These are phyloP conservation scores for Agrenia bidenticulata DNA, from an alignment of 2,888 invertebrate species.

Conservation along the genomic window DNA sequence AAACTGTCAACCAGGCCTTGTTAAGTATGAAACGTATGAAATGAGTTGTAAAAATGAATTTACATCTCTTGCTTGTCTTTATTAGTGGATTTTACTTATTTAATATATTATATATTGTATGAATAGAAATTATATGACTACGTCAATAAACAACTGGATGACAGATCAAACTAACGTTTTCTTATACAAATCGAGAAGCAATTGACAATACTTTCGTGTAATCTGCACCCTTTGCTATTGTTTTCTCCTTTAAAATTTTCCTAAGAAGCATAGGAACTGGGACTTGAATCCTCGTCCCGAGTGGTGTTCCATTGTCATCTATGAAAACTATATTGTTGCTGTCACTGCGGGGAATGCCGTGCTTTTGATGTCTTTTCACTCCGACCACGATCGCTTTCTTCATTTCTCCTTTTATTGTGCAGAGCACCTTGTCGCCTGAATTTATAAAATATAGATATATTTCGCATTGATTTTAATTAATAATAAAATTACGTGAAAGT, in stretches of 20 bases:
- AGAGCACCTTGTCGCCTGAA: conserved; percentile 80
- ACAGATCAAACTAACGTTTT: background rate
- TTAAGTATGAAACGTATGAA: background rate
- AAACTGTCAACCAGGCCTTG: background rate
- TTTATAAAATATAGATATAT: conserved; percentile 12
- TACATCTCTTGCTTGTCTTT: background rate
- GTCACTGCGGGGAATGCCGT: conserved; percentile 85
- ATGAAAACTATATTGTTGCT: conserved; percentile 94
- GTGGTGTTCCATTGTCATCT: conserved; percentile 89
- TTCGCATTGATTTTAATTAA: too few relatives aligned
- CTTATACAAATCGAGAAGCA: conserved; percentile 80
- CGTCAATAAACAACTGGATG: too few relatives aligned
- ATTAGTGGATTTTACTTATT: background rate
- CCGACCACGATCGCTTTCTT: conserved; percentile 90
- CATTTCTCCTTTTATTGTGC: conserved; percentile 93
- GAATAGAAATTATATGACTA: background rate
- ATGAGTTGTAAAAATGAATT: conserved; percentile 2
- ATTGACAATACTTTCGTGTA: conserved; percentile 90
- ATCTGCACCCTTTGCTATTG: conserved; percentile 78
- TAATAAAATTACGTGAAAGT: background rate
- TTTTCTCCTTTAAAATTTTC: conserved; percentile 78
- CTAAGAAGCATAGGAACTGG: conserved; percentile 89
- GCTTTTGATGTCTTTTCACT: conserved; percentile 75
- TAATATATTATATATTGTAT: background rate
- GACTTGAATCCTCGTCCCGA: conserved; percentile 92